Percentiles rank a stretch among this genome's conserved stretches.
Evolutionary conservation across 2,888 invertebrate genomes (phyloP).

Genomic region (Nymphalis polychloros): DNA sequence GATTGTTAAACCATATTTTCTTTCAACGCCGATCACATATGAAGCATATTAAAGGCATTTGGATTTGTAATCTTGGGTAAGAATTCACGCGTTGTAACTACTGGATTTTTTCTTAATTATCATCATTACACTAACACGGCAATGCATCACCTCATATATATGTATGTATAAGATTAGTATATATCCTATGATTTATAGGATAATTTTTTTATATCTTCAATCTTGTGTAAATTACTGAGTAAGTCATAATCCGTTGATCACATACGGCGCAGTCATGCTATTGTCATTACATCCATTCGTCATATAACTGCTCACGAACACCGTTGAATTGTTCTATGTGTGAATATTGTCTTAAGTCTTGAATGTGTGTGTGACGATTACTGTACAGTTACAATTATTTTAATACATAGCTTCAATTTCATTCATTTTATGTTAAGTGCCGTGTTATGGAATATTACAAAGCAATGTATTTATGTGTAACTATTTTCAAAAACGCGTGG

Average conservation of each 20-base stretch:
- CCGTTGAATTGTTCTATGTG: conserved; percentile 10
- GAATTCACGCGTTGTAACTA: too few relatives aligned
- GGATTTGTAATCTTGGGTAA: too few relatives aligned
- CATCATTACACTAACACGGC: too few relatives aligned
- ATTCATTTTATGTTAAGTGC: background rate
- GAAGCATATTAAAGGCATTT: too few relatives aligned
- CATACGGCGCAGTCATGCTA: conserved; percentile 27
- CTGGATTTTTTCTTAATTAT: background rate
- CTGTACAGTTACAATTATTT: background rate
- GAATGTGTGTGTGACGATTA: background rate
- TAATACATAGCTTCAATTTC: background rate
- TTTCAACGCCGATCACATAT: too few relatives aligned
- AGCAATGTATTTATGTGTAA: too few relatives aligned
- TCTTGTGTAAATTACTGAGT: background rate
- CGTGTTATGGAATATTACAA: too few relatives aligned
- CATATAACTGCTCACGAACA: conserved; percentile 33
- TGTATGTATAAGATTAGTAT: background rate
- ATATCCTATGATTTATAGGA: background rate
- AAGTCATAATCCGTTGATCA: background rate
- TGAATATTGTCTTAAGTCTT: background rate
- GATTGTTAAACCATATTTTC: too few relatives aligned
- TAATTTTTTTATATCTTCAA: background rate
- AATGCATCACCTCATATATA: too few relatives aligned
- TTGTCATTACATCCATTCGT: conserved; percentile 31
- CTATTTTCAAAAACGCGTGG: too few relatives aligned